Base-by-base conservation (phyloP, 2,113 vertebrate genomes). In the Xyliphius kryptos region DNA sequence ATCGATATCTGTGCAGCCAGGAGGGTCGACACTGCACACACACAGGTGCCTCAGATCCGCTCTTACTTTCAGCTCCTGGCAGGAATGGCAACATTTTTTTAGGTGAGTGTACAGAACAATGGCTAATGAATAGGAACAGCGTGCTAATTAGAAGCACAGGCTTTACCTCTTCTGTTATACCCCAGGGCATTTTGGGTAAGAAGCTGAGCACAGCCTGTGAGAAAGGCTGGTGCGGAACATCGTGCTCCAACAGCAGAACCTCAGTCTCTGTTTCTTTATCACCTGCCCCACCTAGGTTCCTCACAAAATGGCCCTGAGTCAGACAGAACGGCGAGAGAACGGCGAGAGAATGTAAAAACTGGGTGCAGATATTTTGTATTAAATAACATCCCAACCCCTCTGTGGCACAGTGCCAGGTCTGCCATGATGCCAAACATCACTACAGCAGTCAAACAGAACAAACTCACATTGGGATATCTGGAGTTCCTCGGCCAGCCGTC, bases 241-340 rank as follows among this genome's bases (percentile, higher is more conserved):
- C 94, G 9, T 99, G 96, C 68, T 99, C 96, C 64, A 99, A 88
- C 1, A 99, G 79, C 62, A 99, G 81, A 63, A 99, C 96, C 82
- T 94, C 92, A 0, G 92, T 88, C 81, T 99, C 96, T 0, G 94
- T 99, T 32, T 93, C 93, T 76, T 97, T 99, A 43, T 97, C 92
- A 15, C 96, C 96, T 6, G 89, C 91, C 1, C 63, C 72, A 19
- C 96, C 96, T 68, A 99, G 81, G 69, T 82, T 97, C 74, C 86
- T 95, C 22, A 98, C 95, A 85, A 98, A 99, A 78, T 99, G 96
- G 67, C 95, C n/a, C n/a, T n/a, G n/a, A n/a, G n/a, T n/a, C n/a
- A n/a, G n/a, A n/a, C n/a, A n/a, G n/a, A n/a, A n/a, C n/a, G n/a
- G n/a, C n/a, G n/a, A n/a, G n/a, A n/a, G n/a, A n/a, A n/a, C n/a